Conservation (phyloP, 2,797 vertebrate species). For the Serranus cabrilla region DNA sequence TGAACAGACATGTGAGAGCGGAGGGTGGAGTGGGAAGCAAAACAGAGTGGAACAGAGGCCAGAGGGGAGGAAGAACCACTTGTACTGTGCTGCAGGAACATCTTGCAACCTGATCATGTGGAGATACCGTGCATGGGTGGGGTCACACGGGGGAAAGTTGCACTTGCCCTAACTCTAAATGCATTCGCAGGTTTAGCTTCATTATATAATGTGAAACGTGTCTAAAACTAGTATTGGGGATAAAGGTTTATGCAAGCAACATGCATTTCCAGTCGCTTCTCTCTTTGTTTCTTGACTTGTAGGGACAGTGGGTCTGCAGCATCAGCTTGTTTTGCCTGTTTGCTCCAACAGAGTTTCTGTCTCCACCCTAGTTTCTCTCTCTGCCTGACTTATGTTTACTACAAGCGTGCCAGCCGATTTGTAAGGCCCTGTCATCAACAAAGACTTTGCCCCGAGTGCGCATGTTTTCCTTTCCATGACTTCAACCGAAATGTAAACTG, state of each 20-base stretch:
- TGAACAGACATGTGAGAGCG: conserved; percentile 76
- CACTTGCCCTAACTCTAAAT: neutral
- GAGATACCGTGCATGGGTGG: conserved; percentile 34
- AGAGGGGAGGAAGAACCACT: conserved; percentile 23
- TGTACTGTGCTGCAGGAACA: conserved; percentile 33
- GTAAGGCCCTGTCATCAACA: neutral
- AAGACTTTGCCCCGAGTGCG: conserved; percentile 15
- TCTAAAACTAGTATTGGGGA: neutral
- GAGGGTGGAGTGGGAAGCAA: conserved; percentile 59
- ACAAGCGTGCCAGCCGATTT: conserved; percentile 11
- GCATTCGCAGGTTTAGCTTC: conserved; percentile 18
- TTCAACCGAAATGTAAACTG: conserved; percentile 37
- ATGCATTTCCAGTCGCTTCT: neutral
- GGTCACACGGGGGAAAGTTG: conserved; percentile 14
- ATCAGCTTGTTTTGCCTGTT: conserved; percentile 68
- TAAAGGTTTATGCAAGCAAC: neutral
- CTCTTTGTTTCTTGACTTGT: neutral
- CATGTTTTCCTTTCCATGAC: conserved; percentile 44
- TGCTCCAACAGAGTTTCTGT: conserved; percentile 57
- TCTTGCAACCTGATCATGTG: conserved; percentile 43
- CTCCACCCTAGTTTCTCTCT: conserved; percentile 54
- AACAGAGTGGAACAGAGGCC: conserved; percentile 24
- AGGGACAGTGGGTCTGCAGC: conserved; percentile 32
- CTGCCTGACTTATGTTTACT: conserved; percentile 21
- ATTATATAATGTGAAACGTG: neutral